Evolutionary conservation across 2,888 invertebrate species (phyloP).

Genomic region (Acanthosepion lycidas): DNA sequence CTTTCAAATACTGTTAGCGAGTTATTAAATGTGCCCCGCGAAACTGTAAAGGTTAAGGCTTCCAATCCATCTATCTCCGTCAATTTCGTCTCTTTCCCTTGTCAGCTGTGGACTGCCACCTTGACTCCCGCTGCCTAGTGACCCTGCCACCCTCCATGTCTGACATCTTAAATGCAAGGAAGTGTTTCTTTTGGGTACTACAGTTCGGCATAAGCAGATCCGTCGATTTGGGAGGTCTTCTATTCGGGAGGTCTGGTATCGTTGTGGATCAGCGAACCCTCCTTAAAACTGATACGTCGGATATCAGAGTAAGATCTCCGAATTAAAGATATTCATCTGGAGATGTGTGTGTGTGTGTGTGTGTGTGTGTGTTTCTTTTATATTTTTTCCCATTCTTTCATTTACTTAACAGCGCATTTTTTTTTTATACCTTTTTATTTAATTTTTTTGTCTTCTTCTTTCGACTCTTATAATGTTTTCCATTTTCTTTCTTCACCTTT

Average conservation of each 20-base stretch:
- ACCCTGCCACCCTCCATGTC: not conserved
- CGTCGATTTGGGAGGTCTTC: constrained; percentile 33
- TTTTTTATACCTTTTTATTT: not conserved
- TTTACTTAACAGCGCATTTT: not conserved
- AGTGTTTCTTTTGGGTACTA: not conserved
- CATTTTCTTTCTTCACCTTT: too few relatives aligned
- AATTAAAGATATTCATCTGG: constrained; percentile 12
- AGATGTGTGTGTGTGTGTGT: not conserved
- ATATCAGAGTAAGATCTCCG: not conserved
- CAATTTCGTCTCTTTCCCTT: not conserved
- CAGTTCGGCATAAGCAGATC: not conserved
- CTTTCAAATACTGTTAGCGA: not conserved
- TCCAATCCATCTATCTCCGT: not conserved
- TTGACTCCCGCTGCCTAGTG: not conserved
- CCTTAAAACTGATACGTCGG: constrained; percentile 33
- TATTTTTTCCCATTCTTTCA: not conserved
- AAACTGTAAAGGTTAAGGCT: not conserved
- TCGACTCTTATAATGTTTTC: not conserved
- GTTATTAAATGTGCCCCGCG: not conserved
- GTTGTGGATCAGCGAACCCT: not conserved
- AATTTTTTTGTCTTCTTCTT: not conserved
- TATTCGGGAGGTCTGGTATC: not conserved
- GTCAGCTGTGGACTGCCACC: not conserved
- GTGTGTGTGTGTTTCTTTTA: not conserved
- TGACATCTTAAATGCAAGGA: not conserved